Conservation (phyloP, 2,113 vertebrate species). For the Mungos mungo region DNA sequence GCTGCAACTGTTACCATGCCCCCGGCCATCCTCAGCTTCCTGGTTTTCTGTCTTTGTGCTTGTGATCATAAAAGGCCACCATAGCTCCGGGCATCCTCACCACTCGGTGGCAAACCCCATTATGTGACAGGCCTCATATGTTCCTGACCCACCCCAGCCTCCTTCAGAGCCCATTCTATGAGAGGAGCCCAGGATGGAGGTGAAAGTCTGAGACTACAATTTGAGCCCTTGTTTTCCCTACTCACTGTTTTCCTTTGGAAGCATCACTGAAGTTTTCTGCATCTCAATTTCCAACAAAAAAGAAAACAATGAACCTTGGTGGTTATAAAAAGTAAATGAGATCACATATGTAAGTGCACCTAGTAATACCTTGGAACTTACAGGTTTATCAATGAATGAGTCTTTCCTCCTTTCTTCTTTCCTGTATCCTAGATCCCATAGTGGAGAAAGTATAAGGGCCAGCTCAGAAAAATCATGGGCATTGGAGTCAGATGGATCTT, state of each 20-base stretch:
- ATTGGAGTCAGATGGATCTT: not conserved
- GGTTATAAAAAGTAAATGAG: conserved; percentile 1
- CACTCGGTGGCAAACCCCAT: not conserved
- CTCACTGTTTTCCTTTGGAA: not conserved
- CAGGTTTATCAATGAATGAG: not conserved
- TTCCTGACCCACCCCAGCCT: not conserved
- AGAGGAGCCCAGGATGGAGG: not conserved
- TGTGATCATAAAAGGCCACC: not conserved
- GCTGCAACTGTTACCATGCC: not conserved
- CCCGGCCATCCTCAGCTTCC: not conserved
- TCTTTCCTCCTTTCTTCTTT: not conserved
- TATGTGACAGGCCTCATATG: not conserved
- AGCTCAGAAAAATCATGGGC: not conserved
- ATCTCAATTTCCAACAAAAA: not conserved
- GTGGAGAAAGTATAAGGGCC: not conserved
- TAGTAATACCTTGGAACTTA: not conserved
- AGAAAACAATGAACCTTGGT: not conserved
- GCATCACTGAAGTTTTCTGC: not conserved
- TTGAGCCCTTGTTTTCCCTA: not conserved
- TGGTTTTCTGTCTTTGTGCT: not conserved
- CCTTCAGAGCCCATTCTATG: not conserved
- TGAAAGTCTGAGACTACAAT: not conserved
- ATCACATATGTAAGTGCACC: not conserved
- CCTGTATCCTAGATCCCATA: not conserved
- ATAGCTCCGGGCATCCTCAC: not conserved